Conservation (phyloP, 2,797 vertebrate genomes). For the Pangasius mekongensis region DNA sequence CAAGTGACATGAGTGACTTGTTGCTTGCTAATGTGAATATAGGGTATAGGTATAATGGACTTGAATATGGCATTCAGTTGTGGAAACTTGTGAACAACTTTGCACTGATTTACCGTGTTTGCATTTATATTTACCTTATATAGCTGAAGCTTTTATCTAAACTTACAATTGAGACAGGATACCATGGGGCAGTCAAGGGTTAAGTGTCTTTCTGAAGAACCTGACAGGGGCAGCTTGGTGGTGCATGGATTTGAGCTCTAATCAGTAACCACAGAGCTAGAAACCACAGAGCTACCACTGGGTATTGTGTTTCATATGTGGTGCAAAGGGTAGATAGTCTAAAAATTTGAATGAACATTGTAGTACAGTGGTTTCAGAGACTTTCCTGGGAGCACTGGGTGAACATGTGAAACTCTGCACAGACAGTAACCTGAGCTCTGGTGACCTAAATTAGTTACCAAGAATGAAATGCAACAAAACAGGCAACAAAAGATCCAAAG, state of each 20-base stretch:
- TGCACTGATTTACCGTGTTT: background rate
- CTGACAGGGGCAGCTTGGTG: too few species aligned
- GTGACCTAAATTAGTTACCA: background rate
- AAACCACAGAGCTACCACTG: background rate
- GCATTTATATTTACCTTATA: background rate
- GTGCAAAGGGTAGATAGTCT: background rate
- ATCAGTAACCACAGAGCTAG: background rate
- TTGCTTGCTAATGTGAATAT: background rate
- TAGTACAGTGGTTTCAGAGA: background rate
- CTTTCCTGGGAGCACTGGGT: background rate
- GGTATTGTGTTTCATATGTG: background rate
- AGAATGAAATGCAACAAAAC: background rate
- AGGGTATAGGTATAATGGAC: background rate
- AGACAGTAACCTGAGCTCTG: background rate
- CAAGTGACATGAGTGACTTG: background rate
- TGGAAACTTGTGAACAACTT: background rate
- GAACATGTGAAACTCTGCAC: background rate
- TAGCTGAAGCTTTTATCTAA: background rate
- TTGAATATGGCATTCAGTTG: background rate
- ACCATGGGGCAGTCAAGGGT: background rate
- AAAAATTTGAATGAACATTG: background rate
- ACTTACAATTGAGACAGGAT: background rate
- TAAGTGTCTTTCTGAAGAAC: background rate
- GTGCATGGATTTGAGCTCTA: background rate
- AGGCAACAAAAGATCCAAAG: background rate